A percentile compares a stretch with the other conserved stretches of the same genome.
These are phyloP conservation scores for Myrmecophaga tridactyla DNA, from an alignment of 2,113 vertebrate species.

Conservation along the genomic window DNA sequence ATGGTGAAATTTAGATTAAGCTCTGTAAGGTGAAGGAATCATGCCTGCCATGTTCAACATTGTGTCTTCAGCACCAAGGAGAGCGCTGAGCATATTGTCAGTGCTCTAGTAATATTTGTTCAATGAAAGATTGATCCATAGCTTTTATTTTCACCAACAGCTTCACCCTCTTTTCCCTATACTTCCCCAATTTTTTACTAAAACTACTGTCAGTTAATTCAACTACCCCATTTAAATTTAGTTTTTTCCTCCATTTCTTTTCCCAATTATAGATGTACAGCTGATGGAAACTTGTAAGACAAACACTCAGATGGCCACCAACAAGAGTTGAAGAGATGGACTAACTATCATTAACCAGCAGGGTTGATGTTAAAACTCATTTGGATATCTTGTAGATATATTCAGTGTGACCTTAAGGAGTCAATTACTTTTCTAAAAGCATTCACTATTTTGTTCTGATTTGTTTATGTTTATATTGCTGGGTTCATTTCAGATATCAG, in stretches of 20 bases:
- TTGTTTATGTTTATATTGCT: not conserved
- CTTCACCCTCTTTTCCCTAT: not conserved
- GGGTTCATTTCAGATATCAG: not conserved
- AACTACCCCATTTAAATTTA: not conserved
- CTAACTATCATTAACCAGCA: not conserved
- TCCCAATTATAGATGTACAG: not conserved
- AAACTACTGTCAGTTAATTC: not conserved
- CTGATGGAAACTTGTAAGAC: not conserved
- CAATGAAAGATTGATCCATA: not conserved
- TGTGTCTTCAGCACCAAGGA: not conserved
- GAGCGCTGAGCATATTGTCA: not conserved
- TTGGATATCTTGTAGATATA: not conserved
- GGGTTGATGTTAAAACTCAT: not conserved
- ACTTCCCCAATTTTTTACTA: not conserved
- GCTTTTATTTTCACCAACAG: not conserved
- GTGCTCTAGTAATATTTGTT: not conserved
- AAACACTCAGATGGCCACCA: not conserved
- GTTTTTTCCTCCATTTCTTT: not conserved
- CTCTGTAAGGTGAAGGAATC: not conserved
- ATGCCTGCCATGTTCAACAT: not conserved
- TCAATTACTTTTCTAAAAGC: not conserved
- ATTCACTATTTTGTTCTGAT: not conserved
- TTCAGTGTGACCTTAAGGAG: not conserved
- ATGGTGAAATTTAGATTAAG: not conserved
- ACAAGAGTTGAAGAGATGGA: not conserved